A percentile compares a stretch with the other conserved stretches of the same genome.
Evolutionary conservation across 1,140 invertebrate species (phyloP).

Genomic region (Pseudoatta argentina): DNA sequence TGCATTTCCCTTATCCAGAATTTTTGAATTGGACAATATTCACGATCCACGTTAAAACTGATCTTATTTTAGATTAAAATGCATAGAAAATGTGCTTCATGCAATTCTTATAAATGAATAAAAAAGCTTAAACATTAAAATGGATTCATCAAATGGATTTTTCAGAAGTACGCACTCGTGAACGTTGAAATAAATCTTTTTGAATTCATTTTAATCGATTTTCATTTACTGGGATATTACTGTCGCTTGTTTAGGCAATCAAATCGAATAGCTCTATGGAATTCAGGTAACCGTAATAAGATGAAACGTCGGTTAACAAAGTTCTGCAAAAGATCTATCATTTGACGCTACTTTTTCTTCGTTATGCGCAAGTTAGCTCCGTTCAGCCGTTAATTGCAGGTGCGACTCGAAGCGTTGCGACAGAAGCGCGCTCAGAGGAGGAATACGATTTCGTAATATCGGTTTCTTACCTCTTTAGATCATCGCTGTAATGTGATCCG

Average conservation of each 20-base stretch:
- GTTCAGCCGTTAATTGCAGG: constrained; percentile 18
- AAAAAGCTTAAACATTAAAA: no score
- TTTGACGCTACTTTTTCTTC: constrained; percentile 15
- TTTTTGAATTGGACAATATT: no score
- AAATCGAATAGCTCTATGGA: background rate
- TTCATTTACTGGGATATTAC: background rate
- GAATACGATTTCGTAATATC: constrained; percentile 60
- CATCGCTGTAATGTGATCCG: constrained; percentile 28
- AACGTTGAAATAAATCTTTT: no score
- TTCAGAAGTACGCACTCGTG: no score
- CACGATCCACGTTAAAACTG: no score
- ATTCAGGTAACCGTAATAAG: background rate
- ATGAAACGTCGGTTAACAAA: background rate
- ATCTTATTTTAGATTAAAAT: no score
- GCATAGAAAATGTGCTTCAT: no score
- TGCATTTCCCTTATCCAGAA: no score
- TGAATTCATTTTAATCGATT: no score
- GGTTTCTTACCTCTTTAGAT: constrained; percentile 55
- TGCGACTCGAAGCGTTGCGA: constrained; percentile 55
- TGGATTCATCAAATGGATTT: no score
- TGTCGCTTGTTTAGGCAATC: background rate
- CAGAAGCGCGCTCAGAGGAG: constrained; percentile 59
- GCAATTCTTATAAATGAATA: no score
- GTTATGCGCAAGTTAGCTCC: constrained; percentile 28
- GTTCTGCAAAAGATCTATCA: background rate